These are phyloP conservation scores for Aplysina aerophoba DNA, from an alignment of 37 sponge, comb jelly and placozoan genomes.

Conservation along the genomic window DNA sequence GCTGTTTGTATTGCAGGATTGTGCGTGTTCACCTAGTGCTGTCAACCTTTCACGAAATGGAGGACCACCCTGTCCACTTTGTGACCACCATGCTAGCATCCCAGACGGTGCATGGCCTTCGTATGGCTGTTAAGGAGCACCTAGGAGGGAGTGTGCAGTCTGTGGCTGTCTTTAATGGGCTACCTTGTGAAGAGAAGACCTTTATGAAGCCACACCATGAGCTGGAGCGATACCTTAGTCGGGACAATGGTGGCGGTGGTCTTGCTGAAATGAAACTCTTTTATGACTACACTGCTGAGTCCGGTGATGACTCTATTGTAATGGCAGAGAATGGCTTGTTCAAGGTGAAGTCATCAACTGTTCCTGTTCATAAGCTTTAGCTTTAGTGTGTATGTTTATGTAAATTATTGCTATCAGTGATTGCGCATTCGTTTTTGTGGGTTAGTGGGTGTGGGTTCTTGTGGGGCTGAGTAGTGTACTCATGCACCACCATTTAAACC, in stretches of 20 bases:
- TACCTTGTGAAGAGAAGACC: constrained; percentile 24
- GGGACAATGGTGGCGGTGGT: background rate
- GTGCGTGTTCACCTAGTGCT: background rate
- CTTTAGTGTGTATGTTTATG: background rate
- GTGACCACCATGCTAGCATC: background rate
- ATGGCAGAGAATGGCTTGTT: constrained; percentile 33
- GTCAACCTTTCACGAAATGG: background rate
- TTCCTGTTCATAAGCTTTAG: background rate
- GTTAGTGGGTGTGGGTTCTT: too few relatives aligned
- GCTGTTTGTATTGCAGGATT: background rate
- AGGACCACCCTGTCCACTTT: constrained; percentile 10
- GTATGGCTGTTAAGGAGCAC: constrained; percentile 5
- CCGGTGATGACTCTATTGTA: constrained; percentile 12
- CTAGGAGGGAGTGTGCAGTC: background rate
- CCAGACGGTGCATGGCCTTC: constrained; percentile 27
- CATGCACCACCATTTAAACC: too few relatives aligned
- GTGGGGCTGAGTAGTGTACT: too few relatives aligned
- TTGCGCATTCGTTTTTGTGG: too few relatives aligned
- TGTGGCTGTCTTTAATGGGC: constrained; percentile 9
- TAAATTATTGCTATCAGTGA: too few relatives aligned
- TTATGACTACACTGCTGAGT: constrained; percentile 26
- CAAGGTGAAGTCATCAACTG: constrained; percentile 1
- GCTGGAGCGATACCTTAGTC: background rate
- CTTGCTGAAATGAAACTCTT: background rate
- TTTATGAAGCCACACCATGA: constrained; percentile 23